Conservation (phyloP, 2,797 vertebrate genomes). For the Sternotherus odoratus region DNA sequence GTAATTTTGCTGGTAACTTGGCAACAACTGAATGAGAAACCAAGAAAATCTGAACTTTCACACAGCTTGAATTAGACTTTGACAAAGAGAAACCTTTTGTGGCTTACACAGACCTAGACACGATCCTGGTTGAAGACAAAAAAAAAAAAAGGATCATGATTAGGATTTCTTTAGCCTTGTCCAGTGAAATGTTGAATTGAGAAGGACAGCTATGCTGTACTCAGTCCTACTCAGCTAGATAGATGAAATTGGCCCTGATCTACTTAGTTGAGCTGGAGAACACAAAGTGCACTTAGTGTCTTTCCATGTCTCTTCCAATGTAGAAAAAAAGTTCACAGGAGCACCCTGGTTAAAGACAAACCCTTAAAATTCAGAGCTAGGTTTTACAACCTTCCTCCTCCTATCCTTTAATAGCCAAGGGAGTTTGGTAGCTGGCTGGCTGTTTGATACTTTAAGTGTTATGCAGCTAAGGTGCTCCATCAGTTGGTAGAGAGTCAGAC, state of each 20-base stretch:
- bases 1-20: background rate
- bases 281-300: background rate
- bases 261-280: background rate
- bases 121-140: background rate
- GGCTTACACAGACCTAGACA: background rate
- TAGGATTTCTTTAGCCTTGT: background rate
- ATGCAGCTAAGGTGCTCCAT: background rate
- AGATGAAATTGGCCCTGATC: background rate
- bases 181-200: background rate
- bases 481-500: too few relatives aligned
- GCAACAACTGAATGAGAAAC: background rate
- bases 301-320: background rate
- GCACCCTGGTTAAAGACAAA: background rate
- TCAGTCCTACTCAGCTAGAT: background rate
- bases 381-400: background rate
- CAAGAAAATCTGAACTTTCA: background rate
- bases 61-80: background rate
- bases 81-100: conserved; percentile 11
- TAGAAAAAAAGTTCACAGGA: background rate
- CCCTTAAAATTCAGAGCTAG: background rate
- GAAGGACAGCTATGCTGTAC: background rate
- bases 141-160: background rate
- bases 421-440: background rate
- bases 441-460: background rate
- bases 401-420: conserved; percentile 9